Percentiles rank a stretch among this genome's conserved stretches.
Evolutionary conservation across 2,888 invertebrate species (phyloP).

Genomic region (Ashinkailepas kermadecensis): DNA sequence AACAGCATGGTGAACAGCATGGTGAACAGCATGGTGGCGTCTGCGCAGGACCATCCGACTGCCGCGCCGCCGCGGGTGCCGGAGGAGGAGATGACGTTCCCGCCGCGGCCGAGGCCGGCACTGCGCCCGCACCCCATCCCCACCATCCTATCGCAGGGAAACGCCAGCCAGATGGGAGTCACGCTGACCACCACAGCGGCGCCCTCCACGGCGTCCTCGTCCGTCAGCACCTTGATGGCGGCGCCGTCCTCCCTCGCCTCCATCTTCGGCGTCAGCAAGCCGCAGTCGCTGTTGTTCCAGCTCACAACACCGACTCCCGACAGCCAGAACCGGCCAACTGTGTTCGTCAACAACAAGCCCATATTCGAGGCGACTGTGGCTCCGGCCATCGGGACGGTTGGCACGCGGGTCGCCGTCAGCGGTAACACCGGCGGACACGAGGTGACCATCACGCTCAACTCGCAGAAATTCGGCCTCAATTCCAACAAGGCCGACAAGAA

Average conservation of each 20-base stretch:
- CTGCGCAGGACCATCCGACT: not conserved
- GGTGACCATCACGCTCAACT: not conserved
- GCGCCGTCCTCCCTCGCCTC: not conserved
- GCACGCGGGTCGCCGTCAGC: not conserved
- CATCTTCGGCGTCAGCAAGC: not conserved
- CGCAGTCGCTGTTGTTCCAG: not conserved
- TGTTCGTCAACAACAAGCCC: conserved; percentile 9
- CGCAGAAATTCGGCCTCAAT: not conserved
- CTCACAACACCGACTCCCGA: not conserved
- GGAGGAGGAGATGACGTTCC: not conserved
- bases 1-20: not conserved
- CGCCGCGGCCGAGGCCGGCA: not conserved
- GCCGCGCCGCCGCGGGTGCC: not conserved
- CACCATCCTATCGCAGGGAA: not conserved
- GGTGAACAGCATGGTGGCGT: not conserved
- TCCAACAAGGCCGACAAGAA: not conserved
- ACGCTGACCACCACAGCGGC: not conserved
- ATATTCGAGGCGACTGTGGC: not conserved
- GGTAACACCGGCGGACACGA: not conserved
- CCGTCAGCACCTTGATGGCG: not conserved
- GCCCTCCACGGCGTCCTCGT: not conserved
- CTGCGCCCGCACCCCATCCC: conserved; percentile 8
- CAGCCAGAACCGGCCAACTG: not conserved
- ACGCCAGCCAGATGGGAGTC: not conserved
- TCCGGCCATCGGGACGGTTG: not conserved